phyloP scores from a whole-genome alignment of 2,888 invertebrate species.

The Cybosia mesomella region DNA sequence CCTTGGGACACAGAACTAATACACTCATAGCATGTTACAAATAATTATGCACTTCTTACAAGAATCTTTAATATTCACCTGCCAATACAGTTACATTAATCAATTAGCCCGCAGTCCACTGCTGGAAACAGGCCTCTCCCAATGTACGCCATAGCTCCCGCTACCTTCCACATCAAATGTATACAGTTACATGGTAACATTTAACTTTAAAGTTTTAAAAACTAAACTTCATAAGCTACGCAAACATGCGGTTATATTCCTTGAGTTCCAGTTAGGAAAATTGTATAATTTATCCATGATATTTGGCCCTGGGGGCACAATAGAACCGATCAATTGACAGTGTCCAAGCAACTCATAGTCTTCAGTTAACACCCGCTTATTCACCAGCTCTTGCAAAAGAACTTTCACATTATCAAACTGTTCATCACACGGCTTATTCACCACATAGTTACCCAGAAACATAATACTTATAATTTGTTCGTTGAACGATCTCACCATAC shows the following conservation, averaged over 20 bases:
- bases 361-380: conserved; percentile 54
- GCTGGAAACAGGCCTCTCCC: too few relatives aligned
- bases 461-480: conserved; percentile 65
- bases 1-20: background rate
- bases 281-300: conserved; percentile 59
- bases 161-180: too few relatives aligned
- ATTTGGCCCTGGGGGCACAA: conserved; percentile 65
- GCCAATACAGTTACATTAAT: too few relatives aligned
- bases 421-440: conserved; percentile 46
- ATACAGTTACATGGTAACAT: too few relatives aligned
- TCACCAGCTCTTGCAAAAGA: conserved; percentile 63
- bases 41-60: too few relatives aligned
- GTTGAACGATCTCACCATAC: conserved; percentile 69
- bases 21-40: too few relatives aligned
- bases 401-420: conserved; percentile 69
- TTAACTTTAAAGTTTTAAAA: background rate
- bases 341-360: conserved; percentile 67
- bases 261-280: conserved; percentile 66
- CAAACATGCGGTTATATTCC: conserved; percentile 56
- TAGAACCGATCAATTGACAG: conserved; percentile 66
- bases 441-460: conserved; percentile 74
- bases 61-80: too few relatives aligned
- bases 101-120: too few relatives aligned
- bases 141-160: too few relatives aligned
- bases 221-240: background rate